Evolutionary conservation across 2,888 invertebrate species (phyloP).

Genomic region (Rotaria sp.): DNA sequence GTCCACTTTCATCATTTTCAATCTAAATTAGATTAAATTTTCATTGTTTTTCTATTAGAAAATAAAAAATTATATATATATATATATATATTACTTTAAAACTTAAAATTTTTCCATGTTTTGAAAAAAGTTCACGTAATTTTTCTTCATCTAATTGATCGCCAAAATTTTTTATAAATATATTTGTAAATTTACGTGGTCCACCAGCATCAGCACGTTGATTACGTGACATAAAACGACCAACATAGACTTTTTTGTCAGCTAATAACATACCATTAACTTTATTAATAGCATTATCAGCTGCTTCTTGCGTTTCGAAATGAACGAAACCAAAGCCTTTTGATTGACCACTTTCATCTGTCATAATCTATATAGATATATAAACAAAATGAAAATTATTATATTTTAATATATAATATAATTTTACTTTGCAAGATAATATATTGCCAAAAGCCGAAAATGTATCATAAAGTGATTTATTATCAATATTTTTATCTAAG

Average conservation of each 20-base stretch:
- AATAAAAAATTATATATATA: no score
- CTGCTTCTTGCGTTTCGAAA: slow-evolving; percentile 95
- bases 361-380: slow-evolving; percentile 56
- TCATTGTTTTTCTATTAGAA: not conserved
- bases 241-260: slow-evolving; percentile 40
- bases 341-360: slow-evolving; percentile 84
- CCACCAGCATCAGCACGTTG: slow-evolving; percentile 31
- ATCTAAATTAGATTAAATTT: slow-evolving; percentile 38
- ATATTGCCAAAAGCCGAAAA: slow-evolving; percentile 98
- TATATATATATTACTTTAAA: slow-evolving; percentile 46
- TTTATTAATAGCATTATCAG: slow-evolving; percentile 91
- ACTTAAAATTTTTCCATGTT: slow-evolving; percentile 65
- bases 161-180: slow-evolving; percentile 96
- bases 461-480: slow-evolving; percentile 98
- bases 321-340: slow-evolving; percentile 98
- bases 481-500: slow-evolving; percentile 88
- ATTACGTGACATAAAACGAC: slow-evolving; percentile 36
- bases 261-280: slow-evolving; percentile 67
- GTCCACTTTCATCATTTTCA: slow-evolving; percentile 69
- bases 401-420: no score
- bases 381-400: not conserved
- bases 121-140: slow-evolving; percentile 79
- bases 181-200: slow-evolving; percentile 80
- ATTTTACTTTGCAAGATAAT: slow-evolving; percentile 81
- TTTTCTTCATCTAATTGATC: slow-evolving; percentile 86